Percentiles rank a stretch among this genome's conserved stretches.
Evolutionary conservation across 2,113 vertebrate genomes (phyloP).

Genomic region (Charadrius vociferus): DNA sequence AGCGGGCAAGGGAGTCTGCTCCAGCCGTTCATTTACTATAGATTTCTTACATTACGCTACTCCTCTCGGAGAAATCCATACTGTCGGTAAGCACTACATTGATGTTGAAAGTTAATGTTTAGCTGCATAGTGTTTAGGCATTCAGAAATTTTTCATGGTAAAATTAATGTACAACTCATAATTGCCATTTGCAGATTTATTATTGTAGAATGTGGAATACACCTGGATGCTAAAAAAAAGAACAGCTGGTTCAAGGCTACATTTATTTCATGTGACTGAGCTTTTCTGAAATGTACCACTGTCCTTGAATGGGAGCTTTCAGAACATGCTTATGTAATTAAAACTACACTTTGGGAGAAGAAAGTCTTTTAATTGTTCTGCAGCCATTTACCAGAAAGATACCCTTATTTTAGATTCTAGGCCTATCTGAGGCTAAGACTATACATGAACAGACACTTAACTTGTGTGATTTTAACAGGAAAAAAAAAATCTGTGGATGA

Average conservation of each 20-base stretch:
- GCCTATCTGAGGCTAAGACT: not conserved
- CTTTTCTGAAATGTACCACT: not conserved
- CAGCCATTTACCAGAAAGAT: not conserved
- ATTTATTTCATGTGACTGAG: not conserved
- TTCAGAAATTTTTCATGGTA: not conserved
- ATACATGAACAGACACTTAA: not conserved
- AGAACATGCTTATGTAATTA: not conserved
- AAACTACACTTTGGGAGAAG: not conserved
- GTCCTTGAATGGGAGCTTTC: not conserved
- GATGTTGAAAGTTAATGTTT: not conserved
- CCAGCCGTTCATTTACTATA: slow-evolving; percentile 96
- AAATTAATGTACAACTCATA: not conserved
- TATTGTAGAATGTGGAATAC: not conserved
- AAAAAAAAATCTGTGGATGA: not conserved
- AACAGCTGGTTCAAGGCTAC: not conserved
- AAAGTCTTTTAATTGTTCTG: not conserved
- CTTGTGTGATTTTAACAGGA: not conserved
- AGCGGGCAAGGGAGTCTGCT: slow-evolving; percentile 96
- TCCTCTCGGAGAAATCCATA: slow-evolving; percentile 96
- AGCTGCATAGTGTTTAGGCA: not conserved
- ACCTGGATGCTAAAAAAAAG: not conserved
- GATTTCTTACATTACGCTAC: slow-evolving; percentile 95
- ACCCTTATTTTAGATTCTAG: not conserved
- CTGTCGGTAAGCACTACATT: slow-evolving; percentile 84
- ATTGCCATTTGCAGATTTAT: no score